phyloP scores from a whole-genome alignment of 2,888 invertebrate genomes.

The Craniophora ligustri region DNA sequence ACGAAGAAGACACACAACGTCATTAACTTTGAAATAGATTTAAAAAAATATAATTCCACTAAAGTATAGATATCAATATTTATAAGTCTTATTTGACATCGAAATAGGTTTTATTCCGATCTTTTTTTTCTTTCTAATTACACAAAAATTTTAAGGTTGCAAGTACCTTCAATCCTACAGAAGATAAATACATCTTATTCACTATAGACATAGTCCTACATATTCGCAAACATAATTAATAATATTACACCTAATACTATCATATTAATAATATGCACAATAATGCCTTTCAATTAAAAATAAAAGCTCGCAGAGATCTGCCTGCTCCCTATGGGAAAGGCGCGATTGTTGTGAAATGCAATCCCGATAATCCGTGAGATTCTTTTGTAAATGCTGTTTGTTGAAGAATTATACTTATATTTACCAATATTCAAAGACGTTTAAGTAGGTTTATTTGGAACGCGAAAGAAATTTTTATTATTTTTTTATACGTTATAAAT shows the following conservation, averaged over 20 bases:
- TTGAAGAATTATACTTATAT: conserved; percentile 17
- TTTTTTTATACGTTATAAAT: no score
- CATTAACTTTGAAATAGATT: no score
- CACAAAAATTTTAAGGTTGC: not conserved
- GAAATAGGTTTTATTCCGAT: not conserved
- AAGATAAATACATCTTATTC: conserved; percentile 5
- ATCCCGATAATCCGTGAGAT: conserved; percentile 35
- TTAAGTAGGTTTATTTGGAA: no score
- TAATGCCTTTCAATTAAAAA: conserved; percentile 11
- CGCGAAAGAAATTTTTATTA: no score
- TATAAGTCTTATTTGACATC: no score
- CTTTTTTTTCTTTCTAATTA: not conserved
- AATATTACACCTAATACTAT: conserved; percentile 25
- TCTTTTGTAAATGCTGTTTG: conserved; percentile 22
- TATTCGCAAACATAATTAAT: conserved; percentile 36
- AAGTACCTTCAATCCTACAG: conserved; percentile 3
- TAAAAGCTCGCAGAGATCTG: conserved; percentile 43
- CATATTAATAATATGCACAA: conserved; percentile 25
- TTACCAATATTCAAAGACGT: no score
- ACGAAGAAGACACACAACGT: no score
- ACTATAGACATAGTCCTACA: conserved; percentile 23
- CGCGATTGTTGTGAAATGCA: conserved; percentile 26
- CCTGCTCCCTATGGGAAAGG: conserved; percentile 17
- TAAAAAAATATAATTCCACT: no score
- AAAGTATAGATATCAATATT: no score